These are phyloP conservation scores for Desoria tigrina DNA, from an alignment of 2,888 invertebrate genomes.

Conservation along the genomic window DNA sequence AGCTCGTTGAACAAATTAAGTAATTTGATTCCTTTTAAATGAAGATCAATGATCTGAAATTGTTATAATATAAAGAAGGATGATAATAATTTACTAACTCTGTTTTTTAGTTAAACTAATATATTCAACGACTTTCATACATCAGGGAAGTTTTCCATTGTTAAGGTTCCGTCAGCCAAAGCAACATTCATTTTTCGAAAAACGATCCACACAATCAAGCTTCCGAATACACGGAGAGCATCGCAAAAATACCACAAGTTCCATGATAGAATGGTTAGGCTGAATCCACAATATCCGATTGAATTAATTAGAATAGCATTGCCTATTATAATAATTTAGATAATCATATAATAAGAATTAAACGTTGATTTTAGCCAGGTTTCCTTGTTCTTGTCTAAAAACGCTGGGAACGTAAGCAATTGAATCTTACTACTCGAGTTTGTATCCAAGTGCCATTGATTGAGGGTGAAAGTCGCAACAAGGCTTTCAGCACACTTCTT, in stretches of 20 bases:
- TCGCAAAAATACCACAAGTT: conserved; percentile 28
- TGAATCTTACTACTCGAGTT: too few relatives aligned
- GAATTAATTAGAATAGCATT: not conserved
- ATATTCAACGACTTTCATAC: conserved; percentile 5
- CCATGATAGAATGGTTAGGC: conserved; percentile 8
- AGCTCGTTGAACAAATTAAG: conserved; percentile 24
- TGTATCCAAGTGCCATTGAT: too few relatives aligned
- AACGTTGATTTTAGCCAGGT: too few relatives aligned
- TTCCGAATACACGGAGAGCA: conserved; percentile 20
- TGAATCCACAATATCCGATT: conserved; percentile 9
- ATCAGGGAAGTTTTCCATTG: conserved; percentile 19
- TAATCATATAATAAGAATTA: too few relatives aligned
- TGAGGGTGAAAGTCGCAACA: too few relatives aligned
- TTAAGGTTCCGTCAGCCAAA: conserved; percentile 13
- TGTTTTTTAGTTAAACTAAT: not conserved
- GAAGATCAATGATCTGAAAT: conserved; percentile 31
- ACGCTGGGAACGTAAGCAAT: too few relatives aligned
- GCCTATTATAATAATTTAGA: too few relatives aligned
- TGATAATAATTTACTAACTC: not conserved
- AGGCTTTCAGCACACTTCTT: too few relatives aligned
- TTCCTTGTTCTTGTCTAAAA: too few relatives aligned
- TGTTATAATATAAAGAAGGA: too few relatives aligned
- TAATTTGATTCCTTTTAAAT: conserved; percentile 28
- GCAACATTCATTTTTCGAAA: conserved; percentile 17
- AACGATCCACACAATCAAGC: conserved; percentile 27